Percentiles rank a stretch among this genome's conserved stretches.
These are phyloP conservation scores for Drosophila lacertosa DNA, from an alignment of 1,140 invertebrate species.

Conservation along the genomic window DNA sequence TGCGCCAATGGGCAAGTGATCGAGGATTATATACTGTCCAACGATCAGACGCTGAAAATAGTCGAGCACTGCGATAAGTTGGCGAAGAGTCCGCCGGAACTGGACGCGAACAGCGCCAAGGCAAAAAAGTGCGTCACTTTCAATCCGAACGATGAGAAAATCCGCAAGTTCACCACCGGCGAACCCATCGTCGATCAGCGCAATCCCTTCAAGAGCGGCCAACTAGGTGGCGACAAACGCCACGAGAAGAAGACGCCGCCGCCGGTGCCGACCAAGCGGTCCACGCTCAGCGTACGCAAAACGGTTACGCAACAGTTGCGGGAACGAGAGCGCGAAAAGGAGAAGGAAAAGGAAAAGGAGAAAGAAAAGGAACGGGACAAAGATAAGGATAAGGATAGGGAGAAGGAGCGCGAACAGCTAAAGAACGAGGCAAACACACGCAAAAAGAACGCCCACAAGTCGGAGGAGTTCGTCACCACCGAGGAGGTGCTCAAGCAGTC, in stretches of 20 bases:
- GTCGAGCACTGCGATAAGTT: not conserved
- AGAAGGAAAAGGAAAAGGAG: slow-evolving; percentile 60
- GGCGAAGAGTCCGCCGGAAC: not conserved
- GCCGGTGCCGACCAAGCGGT: slow-evolving; percentile 69
- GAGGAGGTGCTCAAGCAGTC: slow-evolving; percentile 83
- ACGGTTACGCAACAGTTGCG: slow-evolving; percentile 73
- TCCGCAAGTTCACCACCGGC: slow-evolving; percentile 75
- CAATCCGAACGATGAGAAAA: slow-evolving; percentile 76
- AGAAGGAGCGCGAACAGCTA: slow-evolving; percentile 46
- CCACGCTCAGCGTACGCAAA: slow-evolving; percentile 67
- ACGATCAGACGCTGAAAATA: not conserved
- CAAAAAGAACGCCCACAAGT: slow-evolving; percentile 29
- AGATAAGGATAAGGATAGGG: slow-evolving; percentile 23
- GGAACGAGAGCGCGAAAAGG: slow-evolving; percentile 63
- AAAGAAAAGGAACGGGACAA: slow-evolving; percentile 45
- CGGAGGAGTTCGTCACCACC: slow-evolving; percentile 77
- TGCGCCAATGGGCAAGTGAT: not conserved
- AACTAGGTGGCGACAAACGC: too few relatives aligned
- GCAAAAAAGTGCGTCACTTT: slow-evolving; percentile 77
- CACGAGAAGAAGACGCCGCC: slow-evolving; percentile 63
- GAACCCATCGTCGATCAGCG: slow-evolving; percentile 79
- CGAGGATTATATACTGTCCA: slow-evolving; percentile 32
- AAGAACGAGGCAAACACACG: slow-evolving; percentile 65
- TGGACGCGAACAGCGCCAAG: slow-evolving; percentile 8
- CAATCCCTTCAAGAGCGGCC: slow-evolving; percentile 77